These are phyloP conservation scores for Ianthella basta DNA, from an alignment of 37 sponge, comb jelly and placozoan genomes.

Conservation along the genomic window DNA sequence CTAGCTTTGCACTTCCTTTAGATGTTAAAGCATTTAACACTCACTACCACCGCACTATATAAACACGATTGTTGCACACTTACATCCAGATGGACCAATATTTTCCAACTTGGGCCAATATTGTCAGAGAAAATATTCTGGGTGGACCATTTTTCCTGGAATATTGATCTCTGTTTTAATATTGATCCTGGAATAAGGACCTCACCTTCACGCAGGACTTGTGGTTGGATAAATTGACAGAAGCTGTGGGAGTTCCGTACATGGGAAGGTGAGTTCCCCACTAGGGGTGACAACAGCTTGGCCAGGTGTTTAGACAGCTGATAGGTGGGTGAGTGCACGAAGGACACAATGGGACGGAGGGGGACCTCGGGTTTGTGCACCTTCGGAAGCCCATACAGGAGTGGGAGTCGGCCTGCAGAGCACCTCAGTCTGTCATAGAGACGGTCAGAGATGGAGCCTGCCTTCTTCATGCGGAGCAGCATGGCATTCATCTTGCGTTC, in stretches of 20 bases:
- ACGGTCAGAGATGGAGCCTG: background rate
- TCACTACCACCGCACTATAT: too few species aligned
- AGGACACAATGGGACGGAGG: background rate
- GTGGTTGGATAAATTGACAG: background rate
- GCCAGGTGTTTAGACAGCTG: constrained; percentile 22
- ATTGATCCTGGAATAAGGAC: too few species aligned
- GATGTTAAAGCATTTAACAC: too few species aligned
- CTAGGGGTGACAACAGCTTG: constrained; percentile 1
- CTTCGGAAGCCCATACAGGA: constrained; percentile 35
- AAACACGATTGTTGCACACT: too few species aligned
- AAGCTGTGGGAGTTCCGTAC: background rate
- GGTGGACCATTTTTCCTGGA: too few species aligned
- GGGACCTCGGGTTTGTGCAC: constrained; percentile 34
- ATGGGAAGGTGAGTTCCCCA: constrained; percentile 25
- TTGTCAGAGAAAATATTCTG: too few species aligned
- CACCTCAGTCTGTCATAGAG: constrained; percentile 29
- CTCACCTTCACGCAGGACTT: background rate
- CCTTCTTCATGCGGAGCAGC: too few species aligned
- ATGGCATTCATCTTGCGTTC: constrained; percentile 31
- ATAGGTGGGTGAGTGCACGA: constrained; percentile 31
- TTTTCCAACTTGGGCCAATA: too few species aligned
- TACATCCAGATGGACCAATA: too few species aligned
- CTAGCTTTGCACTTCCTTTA: too few species aligned
- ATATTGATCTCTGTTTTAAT: too few species aligned
- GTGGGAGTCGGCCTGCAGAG: constrained; percentile 26